Base-by-base conservation (phyloP, 2,888 invertebrate genomes). In the Ophioninae sp. region DNA sequence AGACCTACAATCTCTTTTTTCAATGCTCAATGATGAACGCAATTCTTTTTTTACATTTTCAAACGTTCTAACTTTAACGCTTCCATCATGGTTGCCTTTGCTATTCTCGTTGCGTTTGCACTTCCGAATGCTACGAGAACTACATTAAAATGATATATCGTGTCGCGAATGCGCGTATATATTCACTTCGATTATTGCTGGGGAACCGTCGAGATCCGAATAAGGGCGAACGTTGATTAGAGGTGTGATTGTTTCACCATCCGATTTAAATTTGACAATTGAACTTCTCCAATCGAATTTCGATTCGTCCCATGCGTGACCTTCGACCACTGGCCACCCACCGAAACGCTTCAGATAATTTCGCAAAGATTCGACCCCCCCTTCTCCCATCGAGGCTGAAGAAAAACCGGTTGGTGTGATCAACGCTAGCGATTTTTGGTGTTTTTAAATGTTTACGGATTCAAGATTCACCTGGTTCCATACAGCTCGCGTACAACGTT, bases 241-340 rank as follows among this genome's bases (percentile, higher is more conserved):
- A 30, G 39, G 41, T 7, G 41, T 41, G 2, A 67, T 5, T 5
- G 20, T 20, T 2, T 20, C 30, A 3, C 10, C 21, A 30, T 67
- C 65, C 6, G 17, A 2, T 6, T 2, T 20, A 21, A 67, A 67
- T 67, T 41, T 41, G 13, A 21, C 41, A 39, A 67, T 30, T 20
- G 39, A 20, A 6, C 41, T 20, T 67, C 41, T 20, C 41, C 41
- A 67, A 41, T 20, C 41, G 41, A 65, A 65, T 0, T 8, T 5
- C 13, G 20, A 7, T 21, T 17, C 41, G n/a, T 21, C 20, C 65
- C 65, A 67, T 2, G 20, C 7, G 8, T 6, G 7, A 21, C 41
- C 65, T 7, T 21, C 41, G 65, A 41, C 37, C 10, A 65, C 65
- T 41, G 39, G 65, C 65, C 65, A 65, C 20, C 65, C 65, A 2